Evolutionary conservation across 2,797 vertebrate species (phyloP).

Genomic region (Tiaroga cobitis): DNA sequence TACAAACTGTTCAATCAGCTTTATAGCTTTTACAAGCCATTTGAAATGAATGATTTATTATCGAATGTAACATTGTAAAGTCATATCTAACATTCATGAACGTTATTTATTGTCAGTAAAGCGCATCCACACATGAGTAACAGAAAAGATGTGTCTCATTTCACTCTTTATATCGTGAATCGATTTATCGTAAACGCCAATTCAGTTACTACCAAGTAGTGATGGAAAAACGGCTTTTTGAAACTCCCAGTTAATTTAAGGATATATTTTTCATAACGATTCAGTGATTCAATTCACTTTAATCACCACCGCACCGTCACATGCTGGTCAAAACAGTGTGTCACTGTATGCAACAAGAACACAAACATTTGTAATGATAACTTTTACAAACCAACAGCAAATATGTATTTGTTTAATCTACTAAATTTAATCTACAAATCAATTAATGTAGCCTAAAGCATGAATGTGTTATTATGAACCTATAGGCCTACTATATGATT

Average conservation of each 20-base stretch:
- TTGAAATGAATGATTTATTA: background rate
- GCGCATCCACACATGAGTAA: background rate
- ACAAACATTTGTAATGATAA: no score
- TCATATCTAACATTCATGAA: background rate
- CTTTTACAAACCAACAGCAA: no score
- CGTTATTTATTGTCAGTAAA: background rate
- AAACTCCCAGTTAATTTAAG: background rate
- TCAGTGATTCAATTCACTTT: background rate
- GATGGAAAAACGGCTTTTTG: background rate
- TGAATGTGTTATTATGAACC: background rate
- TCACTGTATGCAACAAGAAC: background rate
- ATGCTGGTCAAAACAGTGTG: background rate
- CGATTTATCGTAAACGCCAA: background rate
- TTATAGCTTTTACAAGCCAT: background rate
- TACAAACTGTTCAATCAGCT: background rate
- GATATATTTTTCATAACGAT: background rate
- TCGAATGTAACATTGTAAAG: background rate
- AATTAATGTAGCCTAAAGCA: background rate
- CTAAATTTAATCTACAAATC: no score
- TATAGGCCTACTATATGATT: background rate
- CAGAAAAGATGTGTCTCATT: background rate
- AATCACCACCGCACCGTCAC: background rate
- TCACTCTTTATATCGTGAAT: background rate
- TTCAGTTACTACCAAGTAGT: background rate
- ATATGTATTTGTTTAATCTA: background rate